Evolutionary conservation across 2,113 vertebrate species (phyloP), one percentile per base, ranked within the genome.

Genomic region (Falcunculus frontatus): DNA sequence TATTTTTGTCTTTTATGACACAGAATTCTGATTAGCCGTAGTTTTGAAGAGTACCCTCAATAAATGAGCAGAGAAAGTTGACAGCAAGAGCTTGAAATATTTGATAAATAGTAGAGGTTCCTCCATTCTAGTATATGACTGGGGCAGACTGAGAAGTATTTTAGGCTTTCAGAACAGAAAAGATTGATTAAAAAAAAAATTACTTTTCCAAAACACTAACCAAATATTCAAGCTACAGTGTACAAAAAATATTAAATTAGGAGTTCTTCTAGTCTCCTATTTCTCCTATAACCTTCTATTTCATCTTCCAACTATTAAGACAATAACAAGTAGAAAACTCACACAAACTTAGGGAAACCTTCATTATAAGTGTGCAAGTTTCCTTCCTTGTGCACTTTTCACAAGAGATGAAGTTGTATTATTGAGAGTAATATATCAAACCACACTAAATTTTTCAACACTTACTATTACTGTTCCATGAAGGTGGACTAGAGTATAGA

Each of bases 71-170:
- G 78, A 93, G 53, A 96, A 97, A 84, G 44, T 53, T 95, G 82
- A 76, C 73, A 96, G 42, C 29, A 97, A 88, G 29, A 91, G 77
- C 94, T 94, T 93, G 91, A 97, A 89, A 90, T 96, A 87, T 92
- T 81, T 97, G 52, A 97, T 95, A 89, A 96, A 95, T 80, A 93
- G 60, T 70, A 91, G 65, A 95, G 41, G 9, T 86, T 95, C 59
- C 18, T 76, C 46, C 65, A 87, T 89, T 95, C 78, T 94, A 90
- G 62, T 88, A 39, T 89, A 82, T 94, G 70, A 94, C 73, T 93
- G 46, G 23, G 25, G 17, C 74, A 93, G 92, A 93, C 93, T 94
- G 27, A 87, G 74, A 97, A 95, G 50, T 97, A 90, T 96, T 96
- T 95, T 85, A 84, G 90, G 88, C 65, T 95, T 94, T 79, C 73